Evolutionary conservation across 2,113 vertebrate genomes (phyloP), one percentile per base, ranked within the genome.

Genomic region (Varanus komodoensis): DNA sequence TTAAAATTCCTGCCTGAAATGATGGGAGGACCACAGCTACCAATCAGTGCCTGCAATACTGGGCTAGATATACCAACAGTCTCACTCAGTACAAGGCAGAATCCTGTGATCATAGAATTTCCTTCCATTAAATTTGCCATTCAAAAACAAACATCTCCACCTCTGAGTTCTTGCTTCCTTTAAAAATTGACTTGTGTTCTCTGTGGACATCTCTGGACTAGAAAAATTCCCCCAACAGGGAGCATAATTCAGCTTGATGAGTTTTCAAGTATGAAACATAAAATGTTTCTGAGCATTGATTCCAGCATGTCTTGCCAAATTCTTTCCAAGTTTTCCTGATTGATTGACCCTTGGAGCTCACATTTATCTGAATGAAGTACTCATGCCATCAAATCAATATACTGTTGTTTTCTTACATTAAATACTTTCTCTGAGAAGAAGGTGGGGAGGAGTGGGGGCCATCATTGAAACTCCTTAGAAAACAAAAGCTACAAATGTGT

Each of bases 211-310:
- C 77, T 92, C 11, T 9, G 23, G 64, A 88, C 8, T 25, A 78
- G 48, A 93, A 86, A 91, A 27, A 89, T 92, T 85, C 88, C 74
- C 0, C 7, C 6, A 68, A 85, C 86, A 57, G 74, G 84, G 83
- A 92, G 34, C 6, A 75, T 14, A 87, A 90, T 69, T 86, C 82
- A 52, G 4, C 9, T 82, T 68, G 74, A 95, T 91, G 92, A 87
- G 89, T 92, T 90, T 73, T 90, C 73, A 94, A 92, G 38, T 38
- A 89, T 92, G 86, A 91, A 95, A 96, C 7, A 90, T 15, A 89
- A 93, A 87, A 91, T 64, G 64, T 91, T 92, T 83, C 89, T 91
- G 87, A 84, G 84, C 90, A 92, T 88, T 91, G 93, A 96, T 95
- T 94, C 87, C 91, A 89, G 77, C 91, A 52, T 50, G 89, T 90